These are phyloP conservation scores for Drosophila picticornis DNA, from an alignment of 2,888 invertebrate species.

Conservation along the genomic window DNA sequence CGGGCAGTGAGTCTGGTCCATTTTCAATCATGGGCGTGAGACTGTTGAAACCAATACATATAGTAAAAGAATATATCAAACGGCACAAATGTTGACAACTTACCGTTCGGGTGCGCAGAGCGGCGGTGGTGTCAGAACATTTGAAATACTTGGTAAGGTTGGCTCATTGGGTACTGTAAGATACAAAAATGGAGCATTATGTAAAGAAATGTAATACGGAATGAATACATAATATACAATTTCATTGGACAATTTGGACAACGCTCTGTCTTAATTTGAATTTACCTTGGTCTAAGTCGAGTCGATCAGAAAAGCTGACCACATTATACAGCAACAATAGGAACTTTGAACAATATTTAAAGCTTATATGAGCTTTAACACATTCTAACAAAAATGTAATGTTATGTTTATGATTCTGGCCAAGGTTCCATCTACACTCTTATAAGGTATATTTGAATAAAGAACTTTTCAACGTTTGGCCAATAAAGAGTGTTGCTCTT, in stretches of 20 bases:
- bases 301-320: not conserved
- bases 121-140: conserved; percentile 85
- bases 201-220: too few species aligned
- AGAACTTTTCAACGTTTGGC: not conserved
- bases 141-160: conserved; percentile 57
- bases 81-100: not conserved
- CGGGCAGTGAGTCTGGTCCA: conserved; percentile 86
- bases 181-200: not conserved
- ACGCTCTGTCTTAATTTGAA: not conserved
- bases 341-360: not conserved
- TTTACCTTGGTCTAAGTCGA: not conserved
- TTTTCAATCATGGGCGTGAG: conserved; percentile 85
- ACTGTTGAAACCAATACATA: conserved; percentile 43
- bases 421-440: not conserved
- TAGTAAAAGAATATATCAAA: not conserved
- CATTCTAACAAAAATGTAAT: not conserved
- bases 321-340: not conserved
- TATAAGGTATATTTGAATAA: not conserved
- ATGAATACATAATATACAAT: not conserved
- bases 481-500: not conserved
- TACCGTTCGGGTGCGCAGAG: conserved; percentile 85
- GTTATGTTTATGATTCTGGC: not conserved
- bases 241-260: not conserved
- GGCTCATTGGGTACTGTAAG: conserved; percentile 29
- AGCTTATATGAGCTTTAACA: too few species aligned